Evolutionary conservation across 2,888 invertebrate species (phyloP).

Genomic region (Eupithecia abbreviata): DNA sequence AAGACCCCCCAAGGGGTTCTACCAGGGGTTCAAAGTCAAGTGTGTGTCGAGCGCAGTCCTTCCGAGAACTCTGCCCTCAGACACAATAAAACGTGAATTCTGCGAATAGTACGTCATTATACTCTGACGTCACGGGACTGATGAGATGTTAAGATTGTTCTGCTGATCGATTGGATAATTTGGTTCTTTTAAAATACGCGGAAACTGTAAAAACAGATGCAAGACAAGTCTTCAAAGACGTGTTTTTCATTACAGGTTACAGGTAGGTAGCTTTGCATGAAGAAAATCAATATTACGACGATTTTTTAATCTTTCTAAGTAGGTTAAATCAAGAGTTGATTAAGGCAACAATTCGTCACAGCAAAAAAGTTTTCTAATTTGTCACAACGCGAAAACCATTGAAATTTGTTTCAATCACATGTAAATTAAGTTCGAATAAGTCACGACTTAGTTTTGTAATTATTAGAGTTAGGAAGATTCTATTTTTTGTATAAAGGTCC

Average conservation of each 20-base stretch:
- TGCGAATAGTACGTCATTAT: neutral
- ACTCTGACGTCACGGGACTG: slow-evolving; percentile 4
- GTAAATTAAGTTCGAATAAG: too few species aligned
- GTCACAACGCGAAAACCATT: too few species aligned
- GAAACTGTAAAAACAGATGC: neutral
- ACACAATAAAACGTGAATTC: slow-evolving; percentile 10
- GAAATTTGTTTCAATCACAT: too few species aligned
- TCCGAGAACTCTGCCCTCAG: slow-evolving; percentile 6
- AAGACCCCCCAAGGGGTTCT: neutral
- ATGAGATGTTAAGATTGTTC: neutral
- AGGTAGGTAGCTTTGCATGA: neutral
- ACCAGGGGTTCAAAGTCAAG: neutral
- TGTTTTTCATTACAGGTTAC: neutral
- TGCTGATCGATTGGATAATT: neutral
- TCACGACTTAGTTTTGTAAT: too few species aligned
- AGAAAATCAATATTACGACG: neutral
- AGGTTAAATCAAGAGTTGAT: neutral
- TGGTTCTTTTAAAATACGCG: neutral
- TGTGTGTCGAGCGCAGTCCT: neutral
- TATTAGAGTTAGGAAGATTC: too few species aligned
- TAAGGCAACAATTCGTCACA: too few species aligned
- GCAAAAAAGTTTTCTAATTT: too few species aligned
- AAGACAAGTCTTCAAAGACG: neutral
- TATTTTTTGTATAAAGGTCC: too few species aligned
- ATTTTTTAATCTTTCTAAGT: neutral